These are phyloP conservation scores for Melanotaenia nigrans DNA, from an alignment of 2,797 vertebrate genomes.

Conservation along the genomic window DNA sequence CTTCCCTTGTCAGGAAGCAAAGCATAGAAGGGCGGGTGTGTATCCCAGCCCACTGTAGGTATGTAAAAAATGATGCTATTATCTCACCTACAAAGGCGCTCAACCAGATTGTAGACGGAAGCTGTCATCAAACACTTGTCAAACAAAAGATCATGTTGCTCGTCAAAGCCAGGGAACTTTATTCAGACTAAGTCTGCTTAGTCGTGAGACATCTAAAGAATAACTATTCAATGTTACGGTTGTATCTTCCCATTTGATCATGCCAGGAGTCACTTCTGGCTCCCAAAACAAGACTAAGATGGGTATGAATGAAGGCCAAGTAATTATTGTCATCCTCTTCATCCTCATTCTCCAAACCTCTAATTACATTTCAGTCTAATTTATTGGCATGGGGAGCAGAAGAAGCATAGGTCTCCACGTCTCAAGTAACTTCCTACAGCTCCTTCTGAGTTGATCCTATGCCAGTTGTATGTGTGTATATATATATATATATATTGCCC, in stretches of 20 bases:
- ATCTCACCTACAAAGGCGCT: too few relatives aligned
- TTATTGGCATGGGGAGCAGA: not conserved
- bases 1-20: not conserved
- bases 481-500: not conserved
- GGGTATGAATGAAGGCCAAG: not conserved
- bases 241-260: not conserved
- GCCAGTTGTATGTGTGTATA: not conserved
- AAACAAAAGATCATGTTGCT: too few relatives aligned
- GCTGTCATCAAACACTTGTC: too few relatives aligned
- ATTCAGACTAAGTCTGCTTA: too few relatives aligned
- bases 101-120: too few relatives aligned
- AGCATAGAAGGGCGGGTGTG: too few relatives aligned
- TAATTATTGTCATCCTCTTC: not conserved
- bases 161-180: too few relatives aligned
- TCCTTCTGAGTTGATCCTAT: not conserved
- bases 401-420: not conserved
- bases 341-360: not conserved
- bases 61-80: too few relatives aligned
- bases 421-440: not conserved
- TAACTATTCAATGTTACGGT: not conserved
- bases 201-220: not conserved
- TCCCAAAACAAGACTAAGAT: not conserved
- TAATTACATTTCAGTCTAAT: not conserved
- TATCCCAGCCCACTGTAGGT: too few relatives aligned
- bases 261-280: not conserved